A percentile compares a stretch with the other conserved stretches of the same genome.
Conservation (phyloP, 2,797 vertebrate species). For the Basileuterus tristriatus region DNA sequence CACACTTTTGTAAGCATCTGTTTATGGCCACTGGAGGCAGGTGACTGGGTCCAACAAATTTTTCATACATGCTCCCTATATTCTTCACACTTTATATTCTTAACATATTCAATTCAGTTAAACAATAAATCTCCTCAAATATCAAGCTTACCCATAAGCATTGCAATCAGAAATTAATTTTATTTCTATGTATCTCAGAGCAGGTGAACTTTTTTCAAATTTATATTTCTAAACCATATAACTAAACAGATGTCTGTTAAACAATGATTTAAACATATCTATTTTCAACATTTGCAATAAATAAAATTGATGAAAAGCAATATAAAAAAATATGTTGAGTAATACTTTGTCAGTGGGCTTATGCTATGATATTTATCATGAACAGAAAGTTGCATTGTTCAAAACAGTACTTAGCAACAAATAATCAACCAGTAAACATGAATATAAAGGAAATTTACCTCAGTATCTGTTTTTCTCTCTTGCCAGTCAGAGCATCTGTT, state of each 20-base stretch:
- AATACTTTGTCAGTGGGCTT: not conserved
- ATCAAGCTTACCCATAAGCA: not conserved
- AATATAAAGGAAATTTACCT: constrained; percentile 59
- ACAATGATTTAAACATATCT: not conserved
- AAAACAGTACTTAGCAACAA: not conserved
- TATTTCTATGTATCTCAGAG: not conserved
- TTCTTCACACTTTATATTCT: not conserved
- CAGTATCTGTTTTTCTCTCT: constrained; percentile 59
- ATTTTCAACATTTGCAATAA: not conserved
- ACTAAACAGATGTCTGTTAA: not conserved
- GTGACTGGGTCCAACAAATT: not conserved
- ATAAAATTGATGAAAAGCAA: not conserved
- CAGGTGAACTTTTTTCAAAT: not conserved
- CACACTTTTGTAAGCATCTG: not conserved
- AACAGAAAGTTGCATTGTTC: not conserved
- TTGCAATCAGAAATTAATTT: not conserved
- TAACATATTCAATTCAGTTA: not conserved
- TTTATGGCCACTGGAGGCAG: not conserved
- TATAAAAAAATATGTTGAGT: not conserved
- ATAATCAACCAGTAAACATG: not conserved
- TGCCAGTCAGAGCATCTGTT: constrained; percentile 30
- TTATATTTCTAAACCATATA: constrained; percentile 10
- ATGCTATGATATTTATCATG: not conserved
- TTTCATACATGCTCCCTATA: not conserved
- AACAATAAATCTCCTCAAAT: not conserved